These are phyloP conservation scores for Drosophila quinaria DNA, from an alignment of 2,888 invertebrate species.

Conservation along the genomic window DNA sequence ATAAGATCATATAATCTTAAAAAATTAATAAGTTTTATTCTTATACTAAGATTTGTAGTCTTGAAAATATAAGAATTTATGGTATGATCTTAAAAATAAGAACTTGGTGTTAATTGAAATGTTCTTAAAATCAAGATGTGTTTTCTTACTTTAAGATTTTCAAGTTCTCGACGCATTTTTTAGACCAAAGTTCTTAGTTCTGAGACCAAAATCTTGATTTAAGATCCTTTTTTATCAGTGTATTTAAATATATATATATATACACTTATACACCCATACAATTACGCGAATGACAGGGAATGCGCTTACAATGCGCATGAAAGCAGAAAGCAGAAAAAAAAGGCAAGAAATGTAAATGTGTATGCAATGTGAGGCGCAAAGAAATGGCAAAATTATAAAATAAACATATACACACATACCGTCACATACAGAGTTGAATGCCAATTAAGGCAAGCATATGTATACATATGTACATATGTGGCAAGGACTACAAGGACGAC, in stretches of 20 bases:
- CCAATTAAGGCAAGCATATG: slow-evolving; percentile 67
- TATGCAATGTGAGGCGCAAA: slow-evolving; percentile 60
- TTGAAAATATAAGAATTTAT: no score
- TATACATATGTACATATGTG: background rate
- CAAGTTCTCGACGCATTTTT: no score
- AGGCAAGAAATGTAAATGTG: slow-evolving; percentile 60
- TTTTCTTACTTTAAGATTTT: no score
- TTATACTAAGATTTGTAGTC: no score
- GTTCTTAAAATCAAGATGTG: no score
- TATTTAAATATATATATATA: slow-evolving; percentile 13
- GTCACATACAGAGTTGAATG: slow-evolving; percentile 61
- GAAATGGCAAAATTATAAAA: slow-evolving; percentile 79
- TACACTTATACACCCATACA: slow-evolving; percentile 44
- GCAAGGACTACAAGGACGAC: slow-evolving; percentile 34
- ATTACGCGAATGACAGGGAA: slow-evolving; percentile 78
- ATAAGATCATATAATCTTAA: no score
- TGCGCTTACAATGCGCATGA: slow-evolving; percentile 76
- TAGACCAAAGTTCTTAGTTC: no score
- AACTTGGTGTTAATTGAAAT: no score
- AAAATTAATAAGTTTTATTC: no score
- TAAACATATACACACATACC: slow-evolving; percentile 24
- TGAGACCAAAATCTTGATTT: no score
- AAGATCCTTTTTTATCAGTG: no score
- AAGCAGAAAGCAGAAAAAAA: slow-evolving; percentile 62
- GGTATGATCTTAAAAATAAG: no score